phyloP scores from a whole-genome alignment of 2,797 vertebrate genomes.

The Chloroceryle amazona region DNA sequence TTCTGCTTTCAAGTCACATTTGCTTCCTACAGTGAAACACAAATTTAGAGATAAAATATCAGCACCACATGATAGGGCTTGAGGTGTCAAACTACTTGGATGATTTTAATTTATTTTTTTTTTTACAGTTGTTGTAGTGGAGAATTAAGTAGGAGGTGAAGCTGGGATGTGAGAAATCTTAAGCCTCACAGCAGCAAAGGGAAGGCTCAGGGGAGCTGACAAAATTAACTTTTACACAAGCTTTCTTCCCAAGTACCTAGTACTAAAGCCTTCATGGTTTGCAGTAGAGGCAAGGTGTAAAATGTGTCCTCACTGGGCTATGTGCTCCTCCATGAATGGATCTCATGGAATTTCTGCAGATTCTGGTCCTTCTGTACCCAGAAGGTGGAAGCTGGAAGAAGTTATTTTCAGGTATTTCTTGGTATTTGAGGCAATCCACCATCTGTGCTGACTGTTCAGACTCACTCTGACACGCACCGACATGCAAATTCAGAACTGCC shows the following conservation, averaged over 20 bases:
- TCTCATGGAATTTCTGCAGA: background rate
- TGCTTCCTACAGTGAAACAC: background rate
- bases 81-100: background rate
- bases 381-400: background rate
- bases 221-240: background rate
- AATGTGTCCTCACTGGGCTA: background rate
- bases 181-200: background rate
- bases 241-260: background rate
- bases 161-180: background rate
- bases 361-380: background rate
- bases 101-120: background rate
- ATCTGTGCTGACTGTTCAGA: conserved; percentile 33
- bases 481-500: background rate
- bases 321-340: background rate
- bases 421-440: conserved; percentile 13
- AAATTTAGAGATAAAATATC: background rate
- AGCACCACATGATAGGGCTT: background rate
- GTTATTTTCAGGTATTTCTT: conserved; percentile 12
- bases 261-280: background rate
- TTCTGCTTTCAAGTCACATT: background rate
- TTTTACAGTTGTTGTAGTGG: background rate
- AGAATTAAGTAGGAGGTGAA: background rate
- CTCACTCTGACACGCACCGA: background rate
- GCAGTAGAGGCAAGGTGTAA: background rate
- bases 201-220: background rate